Percentiles rank a stretch among this genome's conserved stretches.
Evolutionary conservation across 2,113 vertebrate genomes (phyloP).

Genomic region (Spea bombifrons): DNA sequence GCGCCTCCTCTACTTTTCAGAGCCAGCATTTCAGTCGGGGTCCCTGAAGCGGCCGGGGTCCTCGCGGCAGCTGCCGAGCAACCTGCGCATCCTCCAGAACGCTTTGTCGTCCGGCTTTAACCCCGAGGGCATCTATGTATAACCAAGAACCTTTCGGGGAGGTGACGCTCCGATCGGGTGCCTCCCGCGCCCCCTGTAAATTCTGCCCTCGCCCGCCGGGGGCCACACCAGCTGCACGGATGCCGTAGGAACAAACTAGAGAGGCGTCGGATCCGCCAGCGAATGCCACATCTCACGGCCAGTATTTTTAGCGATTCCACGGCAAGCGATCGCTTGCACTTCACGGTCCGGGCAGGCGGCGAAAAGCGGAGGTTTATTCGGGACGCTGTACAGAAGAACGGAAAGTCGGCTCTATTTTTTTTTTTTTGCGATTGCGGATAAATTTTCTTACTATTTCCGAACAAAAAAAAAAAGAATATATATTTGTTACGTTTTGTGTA

Average conservation of each 20-base stretch:
- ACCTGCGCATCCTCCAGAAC: constrained; percentile 86
- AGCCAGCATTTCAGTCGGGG: constrained; percentile 75
- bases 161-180: constrained; percentile 50
- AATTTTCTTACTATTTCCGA: constrained; percentile 20
- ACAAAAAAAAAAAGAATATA: background rate
- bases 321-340: background rate
- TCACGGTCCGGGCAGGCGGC: too few relatives aligned
- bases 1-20: constrained; percentile 56
- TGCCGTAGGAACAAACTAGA: background rate
- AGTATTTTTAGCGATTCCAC: background rate
- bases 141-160: constrained; percentile 57
- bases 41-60: constrained; percentile 85
- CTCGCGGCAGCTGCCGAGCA: constrained; percentile 76
- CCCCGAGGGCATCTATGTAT: constrained; percentile 97
- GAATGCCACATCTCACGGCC: background rate
- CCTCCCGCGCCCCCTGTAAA: constrained; percentile 44
- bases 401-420: constrained; percentile 8
- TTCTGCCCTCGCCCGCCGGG: constrained; percentile 54
- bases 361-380: background rate
- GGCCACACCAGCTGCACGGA: constrained; percentile 33
- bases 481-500: constrained; percentile 19
- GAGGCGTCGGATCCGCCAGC: background rate
- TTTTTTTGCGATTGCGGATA: constrained; percentile 27
- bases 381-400: background rate
- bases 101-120: constrained; percentile 86